Evolutionary conservation across 2,113 vertebrate species (phyloP).

Genomic region (Delphinus delphis): DNA sequence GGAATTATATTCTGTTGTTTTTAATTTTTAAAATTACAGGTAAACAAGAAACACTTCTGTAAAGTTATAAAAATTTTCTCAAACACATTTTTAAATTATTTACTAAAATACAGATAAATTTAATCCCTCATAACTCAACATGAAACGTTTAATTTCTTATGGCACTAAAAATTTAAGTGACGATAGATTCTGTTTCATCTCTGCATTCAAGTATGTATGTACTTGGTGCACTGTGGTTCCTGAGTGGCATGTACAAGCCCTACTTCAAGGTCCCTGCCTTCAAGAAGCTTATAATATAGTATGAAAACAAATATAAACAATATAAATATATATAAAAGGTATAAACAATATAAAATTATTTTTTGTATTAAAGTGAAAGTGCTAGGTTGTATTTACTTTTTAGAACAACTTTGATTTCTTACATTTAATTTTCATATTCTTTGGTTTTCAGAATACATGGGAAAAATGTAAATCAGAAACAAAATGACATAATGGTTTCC

Average conservation of each 20-base stretch:
- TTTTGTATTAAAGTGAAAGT: slow-evolving; percentile 3
- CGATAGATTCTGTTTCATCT: neutral
- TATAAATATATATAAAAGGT: neutral
- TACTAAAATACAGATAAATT: neutral
- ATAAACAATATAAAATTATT: slow-evolving; percentile 1
- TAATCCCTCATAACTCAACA: slow-evolving; percentile 32
- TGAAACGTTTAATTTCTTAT: slow-evolving; percentile 41
- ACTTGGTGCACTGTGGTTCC: neutral
- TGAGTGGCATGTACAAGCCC: neutral
- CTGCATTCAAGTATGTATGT: fast-evolving
- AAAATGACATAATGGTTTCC: neutral
- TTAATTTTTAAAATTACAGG: slow-evolving; percentile 34
- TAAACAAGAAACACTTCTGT: neutral
- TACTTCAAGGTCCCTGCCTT: neutral
- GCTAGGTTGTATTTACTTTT: slow-evolving; percentile 24
- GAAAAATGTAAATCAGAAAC: neutral
- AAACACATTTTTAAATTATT: slow-evolving; percentile 44
- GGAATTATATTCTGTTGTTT: slow-evolving; percentile 8
- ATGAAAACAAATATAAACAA: neutral
- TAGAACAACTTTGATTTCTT: slow-evolving; percentile 8
- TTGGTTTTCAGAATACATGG: neutral
- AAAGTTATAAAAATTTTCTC: neutral
- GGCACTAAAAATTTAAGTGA: neutral
- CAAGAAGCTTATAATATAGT: neutral
- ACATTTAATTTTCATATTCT: neutral